A percentile compares a stretch with the other conserved stretches of the same genome.
Conservation (phyloP, 2,113 vertebrate genomes). For the Todiramphus chloris region DNA sequence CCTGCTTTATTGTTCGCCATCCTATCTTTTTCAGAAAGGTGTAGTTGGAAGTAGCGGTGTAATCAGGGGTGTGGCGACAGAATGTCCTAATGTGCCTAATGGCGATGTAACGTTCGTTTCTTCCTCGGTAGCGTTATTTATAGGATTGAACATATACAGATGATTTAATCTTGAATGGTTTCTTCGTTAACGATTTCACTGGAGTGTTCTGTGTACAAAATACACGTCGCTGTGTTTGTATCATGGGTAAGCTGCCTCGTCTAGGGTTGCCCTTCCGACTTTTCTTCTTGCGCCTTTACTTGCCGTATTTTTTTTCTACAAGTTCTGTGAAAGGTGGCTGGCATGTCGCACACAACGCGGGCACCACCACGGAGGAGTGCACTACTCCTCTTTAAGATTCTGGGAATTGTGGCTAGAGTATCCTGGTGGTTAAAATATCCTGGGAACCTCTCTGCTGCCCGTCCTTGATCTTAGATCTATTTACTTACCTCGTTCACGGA, state of each 20-base stretch:
- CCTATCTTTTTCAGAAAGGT: background rate
- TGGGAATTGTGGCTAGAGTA: background rate
- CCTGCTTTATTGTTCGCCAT: rapidly evolving
- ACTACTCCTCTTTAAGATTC: background rate
- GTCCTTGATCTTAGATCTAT: rapidly evolving
- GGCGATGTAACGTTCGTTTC: background rate
- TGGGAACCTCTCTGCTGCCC: background rate
- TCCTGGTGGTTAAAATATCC: background rate
- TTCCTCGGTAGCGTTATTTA: background rate
- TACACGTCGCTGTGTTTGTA: rapidly evolving
- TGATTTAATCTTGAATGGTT: rapidly evolving
- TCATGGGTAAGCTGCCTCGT: background rate
- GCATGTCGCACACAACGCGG: rapidly evolving
- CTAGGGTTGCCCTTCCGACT: background rate
- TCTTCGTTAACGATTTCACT: background rate
- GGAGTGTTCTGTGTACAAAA: background rate
- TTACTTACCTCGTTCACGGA: rapidly evolving
- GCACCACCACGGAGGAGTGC: background rate
- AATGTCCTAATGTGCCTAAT: background rate
- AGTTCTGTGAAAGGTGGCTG: background rate
- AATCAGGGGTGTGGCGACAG: rapidly evolving
- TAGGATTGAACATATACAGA: too few species aligned
- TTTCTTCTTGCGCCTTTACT: background rate
- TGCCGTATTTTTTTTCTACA: background rate
- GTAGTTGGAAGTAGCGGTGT: background rate